Base-by-base conservation (phyloP, 2,888 invertebrate genomes). In the Drosophila kambysellisi region DNA sequence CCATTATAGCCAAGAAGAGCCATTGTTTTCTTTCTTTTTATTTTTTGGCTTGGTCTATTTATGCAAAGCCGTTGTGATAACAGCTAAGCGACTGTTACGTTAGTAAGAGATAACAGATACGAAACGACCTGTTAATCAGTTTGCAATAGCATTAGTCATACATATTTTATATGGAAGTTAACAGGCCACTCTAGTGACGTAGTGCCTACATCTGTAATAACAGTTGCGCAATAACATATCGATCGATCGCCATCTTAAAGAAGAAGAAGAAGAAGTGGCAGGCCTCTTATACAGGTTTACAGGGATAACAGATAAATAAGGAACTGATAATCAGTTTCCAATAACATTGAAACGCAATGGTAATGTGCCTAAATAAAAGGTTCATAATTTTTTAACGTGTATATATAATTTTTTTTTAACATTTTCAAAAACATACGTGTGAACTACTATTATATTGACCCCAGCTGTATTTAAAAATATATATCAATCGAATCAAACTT, bases 41-140 rank as follows among this genome's bases (percentile, higher is more conserved):
- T 41, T 41, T 41, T 63, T 51, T 8, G 46, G 37, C 32, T 54
- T 32, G 30, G 12, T 50, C 62, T 79, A 70, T 63, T 87, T 89
- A 82, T 72, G 74, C 58, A 74, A 79, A 74, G 51, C 58, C 58
- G 57, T 70, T 68, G 39, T 52, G 53, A 66, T 57, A 39, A 37
- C 41, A 20, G 50, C 57, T 56, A 20, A 52, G 32, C 5, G 30
- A 54, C 61, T 74, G 64, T 46, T 59, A 37, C 29, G 20, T 43
- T 52, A 17, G 43, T 25, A 53, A 57, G 63, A 46, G 35, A 73
- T 60, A 39, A 33, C 41, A 50, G 56, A 54, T 66, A 67, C 39
- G 57, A 25, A 48, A 52, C 33, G 59, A 70, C 50, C 72, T 72
- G 81, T 68, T 77, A 71, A 80, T 58, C 80, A 37, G 39, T n/a